Evolutionary conservation across 2,888 invertebrate species (phyloP), one percentile per base, ranked within the genome.

Genomic region (Phortica magna): DNA sequence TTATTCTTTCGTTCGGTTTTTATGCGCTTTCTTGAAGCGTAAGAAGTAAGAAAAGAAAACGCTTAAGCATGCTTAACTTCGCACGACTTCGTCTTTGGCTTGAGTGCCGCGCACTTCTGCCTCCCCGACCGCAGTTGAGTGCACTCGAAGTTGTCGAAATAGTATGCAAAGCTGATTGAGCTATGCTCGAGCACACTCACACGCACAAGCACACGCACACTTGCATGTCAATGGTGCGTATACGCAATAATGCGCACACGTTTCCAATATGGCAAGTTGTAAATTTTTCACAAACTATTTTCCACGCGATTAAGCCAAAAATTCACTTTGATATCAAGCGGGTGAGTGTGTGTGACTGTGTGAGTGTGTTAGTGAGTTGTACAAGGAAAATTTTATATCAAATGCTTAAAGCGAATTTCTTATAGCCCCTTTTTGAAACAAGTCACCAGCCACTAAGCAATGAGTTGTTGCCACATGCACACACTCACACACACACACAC

Each of bases 351-450:
- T 80, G 75, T 78, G 7, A 7, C 12, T 64, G 55, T 55, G n/a
- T 55, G 65, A 57, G 71, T 22, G 19, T 31, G 39, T 42, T 9
- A 41, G 64, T 74, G 74, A 65, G 72, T 71, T 48, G 76, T 65
- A 72, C 75, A 80, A 80, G 80, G 80, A 85, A 77, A 83, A 83
- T 88, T 85, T 84, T 83, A 86, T 84, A 86, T 87, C 84, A 88
- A 84, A 88, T 86, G 82, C 84, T 61, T 82, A 80, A 78, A 77
- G 82, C 83, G 81, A 82, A 87, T 84, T 82, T 85, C 85, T 86
- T 81, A 85, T 83, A 75, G 82, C 83, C 82, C 82, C 75, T 78
- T 82, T 82, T 81, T 79, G 75, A 78, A 71, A 79, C 71, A 83
- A 31, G 31, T 80, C 14, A 17, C 68, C 19, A 68, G 42, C 67